These are phyloP conservation scores for Oreochromis tanganicae DNA, from an alignment of 2,113 vertebrate species.

Conservation along the genomic window DNA sequence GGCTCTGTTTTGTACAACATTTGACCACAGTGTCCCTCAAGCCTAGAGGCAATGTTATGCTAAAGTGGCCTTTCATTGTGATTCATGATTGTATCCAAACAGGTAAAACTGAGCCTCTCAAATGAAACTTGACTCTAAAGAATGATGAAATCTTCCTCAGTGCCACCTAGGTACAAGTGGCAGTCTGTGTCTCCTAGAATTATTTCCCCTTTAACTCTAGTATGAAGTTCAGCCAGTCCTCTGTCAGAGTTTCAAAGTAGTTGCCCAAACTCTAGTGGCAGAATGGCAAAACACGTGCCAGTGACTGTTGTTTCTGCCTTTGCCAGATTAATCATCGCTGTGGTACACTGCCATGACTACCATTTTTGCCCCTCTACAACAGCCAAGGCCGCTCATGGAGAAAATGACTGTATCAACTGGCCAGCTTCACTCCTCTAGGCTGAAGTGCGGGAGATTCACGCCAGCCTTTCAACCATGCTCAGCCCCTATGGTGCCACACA, in stretches of 20 bases:
- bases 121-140: background rate
- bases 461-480: background rate
- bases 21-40: background rate
- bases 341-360: conserved; percentile 2
- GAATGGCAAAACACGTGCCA: background rate
- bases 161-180: background rate
- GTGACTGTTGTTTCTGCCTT: background rate
- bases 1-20: background rate
- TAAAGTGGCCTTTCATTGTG: background rate
- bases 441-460: background rate
- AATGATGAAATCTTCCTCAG: background rate
- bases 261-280: background rate
- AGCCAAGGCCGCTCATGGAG: conserved; percentile 2
- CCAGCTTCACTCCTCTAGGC: background rate
- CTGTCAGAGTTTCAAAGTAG: background rate
- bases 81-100: background rate
- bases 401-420: conserved; percentile 2
- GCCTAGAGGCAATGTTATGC: background rate
- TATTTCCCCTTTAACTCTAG: background rate
- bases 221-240: background rate
- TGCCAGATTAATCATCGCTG: conserved; percentile 14
- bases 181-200: background rate
- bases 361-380: background rate
- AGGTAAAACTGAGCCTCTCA: background rate
- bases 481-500: background rate